Evolutionary conservation across 2,797 vertebrate species (phyloP), one percentile per base, ranked within the genome.

Genomic region (Delichon dasypus): DNA sequence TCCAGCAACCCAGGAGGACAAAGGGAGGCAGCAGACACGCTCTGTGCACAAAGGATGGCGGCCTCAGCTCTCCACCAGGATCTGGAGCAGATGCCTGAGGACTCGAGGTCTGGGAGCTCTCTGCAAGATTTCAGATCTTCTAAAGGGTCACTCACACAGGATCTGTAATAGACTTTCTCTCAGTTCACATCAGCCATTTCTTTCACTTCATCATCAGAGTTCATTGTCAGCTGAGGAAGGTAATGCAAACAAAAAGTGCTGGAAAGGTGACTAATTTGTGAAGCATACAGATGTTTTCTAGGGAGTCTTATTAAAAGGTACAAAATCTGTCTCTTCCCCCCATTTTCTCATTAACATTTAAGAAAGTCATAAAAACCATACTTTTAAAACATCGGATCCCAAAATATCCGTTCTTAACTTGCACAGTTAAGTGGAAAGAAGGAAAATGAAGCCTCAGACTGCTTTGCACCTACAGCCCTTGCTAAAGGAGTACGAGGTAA

Each of bases 1-100:
- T 38, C 9, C 3, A 84, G 51, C 11, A 55, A 15, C 3, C n/a
- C 0, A 0, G 67, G 70, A 27, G 11, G 62, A 30, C 54, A 62
- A 66, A 53, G 50, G 36, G 26, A 48, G 30, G 47, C 34, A 75
- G 73, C 65, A 92, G 58, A n/a, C 5, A 38, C 5, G 1, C 13
- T 1, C 0, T 34, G 6, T 11, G 32, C 70, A 50, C 25, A 2
- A 15, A 2, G 11, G 34, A 32, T 36, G 42, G 40, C 3, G 4
- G 12, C 17, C 76, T 48, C 83, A 58, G 74, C 51, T 54, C 38
- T 45, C 29, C 1, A 26, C 23, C 16, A 36, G 54, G 5, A 21
- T n/a, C 54, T 66, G 61, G 17, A 72, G 38, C 26, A 74, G 70
- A 32, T 36, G 40, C 27, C 51, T 19, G 36, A 85, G 48, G 36